These are phyloP conservation scores for Podarcis cretensis DNA, from an alignment of 2,113 vertebrate genomes.

Conservation along the genomic window DNA sequence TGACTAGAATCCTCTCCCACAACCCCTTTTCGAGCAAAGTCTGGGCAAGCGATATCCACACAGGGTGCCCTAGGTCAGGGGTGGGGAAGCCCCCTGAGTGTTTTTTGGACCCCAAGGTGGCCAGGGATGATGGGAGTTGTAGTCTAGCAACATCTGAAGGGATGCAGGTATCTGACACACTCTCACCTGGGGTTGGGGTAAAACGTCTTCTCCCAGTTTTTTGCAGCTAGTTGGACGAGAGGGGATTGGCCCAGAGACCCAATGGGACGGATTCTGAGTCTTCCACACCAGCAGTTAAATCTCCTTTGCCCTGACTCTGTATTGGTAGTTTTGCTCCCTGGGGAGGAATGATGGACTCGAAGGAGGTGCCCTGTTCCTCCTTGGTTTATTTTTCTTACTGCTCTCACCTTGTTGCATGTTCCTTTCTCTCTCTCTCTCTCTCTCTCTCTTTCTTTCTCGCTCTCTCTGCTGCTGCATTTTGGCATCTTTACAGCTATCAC, in stretches of 20 bases:
- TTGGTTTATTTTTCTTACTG: constrained; percentile 79
- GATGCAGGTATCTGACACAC: background rate
- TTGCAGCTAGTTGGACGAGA: constrained; percentile 27
- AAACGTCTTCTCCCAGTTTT: background rate
- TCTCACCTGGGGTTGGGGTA: background rate
- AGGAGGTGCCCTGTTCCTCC: constrained; percentile 59
- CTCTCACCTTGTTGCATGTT: constrained; percentile 90
- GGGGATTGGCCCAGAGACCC: constrained; percentile 9
- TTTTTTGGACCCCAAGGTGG: too few species aligned
- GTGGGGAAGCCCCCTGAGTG: too few species aligned
- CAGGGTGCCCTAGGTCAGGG: too few species aligned
- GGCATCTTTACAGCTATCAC: constrained; percentile 97
- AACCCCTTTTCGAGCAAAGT: background rate
- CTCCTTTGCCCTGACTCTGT: background rate
- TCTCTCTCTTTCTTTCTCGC: constrained; percentile 60
- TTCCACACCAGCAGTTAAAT: background rate
- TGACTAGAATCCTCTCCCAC: background rate
- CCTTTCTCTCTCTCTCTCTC: constrained; percentile 73
- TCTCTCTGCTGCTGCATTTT: constrained; percentile 81
- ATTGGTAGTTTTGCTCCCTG: background rate
- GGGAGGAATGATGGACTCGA: constrained; percentile 44
- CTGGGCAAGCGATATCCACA: background rate
- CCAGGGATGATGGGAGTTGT: background rate
- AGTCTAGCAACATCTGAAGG: background rate
- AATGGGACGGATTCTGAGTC: too few species aligned